phyloP scores from a whole-genome alignment of 2,113 vertebrate genomes.

The Indicator indicator region DNA sequence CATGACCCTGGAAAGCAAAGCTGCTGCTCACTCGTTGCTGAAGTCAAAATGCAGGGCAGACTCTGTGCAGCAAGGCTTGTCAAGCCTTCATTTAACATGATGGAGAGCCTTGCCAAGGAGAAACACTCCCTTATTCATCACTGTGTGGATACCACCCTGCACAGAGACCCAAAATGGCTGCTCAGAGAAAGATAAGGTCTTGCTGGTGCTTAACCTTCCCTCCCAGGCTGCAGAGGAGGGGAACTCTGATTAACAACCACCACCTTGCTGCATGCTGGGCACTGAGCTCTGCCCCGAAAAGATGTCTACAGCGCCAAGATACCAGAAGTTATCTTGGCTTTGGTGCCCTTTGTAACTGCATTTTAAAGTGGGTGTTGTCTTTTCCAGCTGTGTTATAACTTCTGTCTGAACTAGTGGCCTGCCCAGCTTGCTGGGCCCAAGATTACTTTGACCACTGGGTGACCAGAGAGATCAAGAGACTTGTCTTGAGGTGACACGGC shows the following conservation, averaged over 20 bases:
- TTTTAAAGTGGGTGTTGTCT: accelerated
- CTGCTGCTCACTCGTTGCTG: not conserved
- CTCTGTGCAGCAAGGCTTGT: not conserved
- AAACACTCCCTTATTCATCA: slow-evolving; percentile 49
- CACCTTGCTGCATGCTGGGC: not conserved
- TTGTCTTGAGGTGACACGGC: not conserved
- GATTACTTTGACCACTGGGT: not conserved
- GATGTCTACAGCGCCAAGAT: accelerated
- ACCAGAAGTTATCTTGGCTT: not conserved
- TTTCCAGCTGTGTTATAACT: not conserved
- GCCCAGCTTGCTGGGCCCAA: not conserved
- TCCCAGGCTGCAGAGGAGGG: not conserved
- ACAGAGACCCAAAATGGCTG: not conserved
- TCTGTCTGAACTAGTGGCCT: not conserved
- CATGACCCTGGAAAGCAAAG: not conserved
- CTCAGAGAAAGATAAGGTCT: not conserved
- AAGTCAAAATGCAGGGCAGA: not conserved
- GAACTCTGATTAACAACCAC: slow-evolving; percentile 9
- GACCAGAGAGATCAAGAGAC: not conserved
- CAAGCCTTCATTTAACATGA: slow-evolving; percentile 45
- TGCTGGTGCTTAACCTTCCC: slow-evolving; percentile 12
- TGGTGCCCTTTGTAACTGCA: not conserved
- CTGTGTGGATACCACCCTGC: not conserved
- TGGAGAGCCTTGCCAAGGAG: slow-evolving; percentile 41
- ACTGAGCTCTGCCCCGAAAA: not conserved